Evolutionary conservation across 2,113 vertebrate species (phyloP), one percentile per base, ranked within the genome.

Genomic region (Piaya cayana): DNA sequence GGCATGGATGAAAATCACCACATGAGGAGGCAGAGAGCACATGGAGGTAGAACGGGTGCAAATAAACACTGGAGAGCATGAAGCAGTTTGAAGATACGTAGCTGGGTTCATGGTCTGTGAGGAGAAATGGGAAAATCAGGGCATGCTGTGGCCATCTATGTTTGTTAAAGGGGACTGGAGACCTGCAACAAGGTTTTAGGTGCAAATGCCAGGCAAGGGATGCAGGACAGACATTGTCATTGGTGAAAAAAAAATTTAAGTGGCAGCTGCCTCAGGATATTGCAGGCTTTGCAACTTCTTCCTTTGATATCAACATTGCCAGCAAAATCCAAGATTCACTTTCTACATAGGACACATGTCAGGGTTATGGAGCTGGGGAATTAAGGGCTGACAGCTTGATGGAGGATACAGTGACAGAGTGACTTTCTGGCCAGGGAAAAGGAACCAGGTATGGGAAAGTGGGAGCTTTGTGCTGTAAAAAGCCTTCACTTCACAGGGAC

Each of bases 261-360:
- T 0, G 0, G 21, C 37, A 29, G 39, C 16, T 12, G 2, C 16
- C 34, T 65, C 34, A 17, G 58, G 14, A 2, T 62, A 12, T 71
- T n/a, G 30, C 71, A 37, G 77, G 5, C 8, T 82, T 23, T 60
- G 53, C 39, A 72, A 49, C 16, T 49, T 67, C n/a, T 39, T 67
- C 56, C 39, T 69, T 29, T 69, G 19, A n/a, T 8, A 72, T 8
- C 0, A 0, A 64, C 32, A 10, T 15, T 26, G 15, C 2, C 56
- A 58, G 39, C 8, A 86, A 91, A 55, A 18, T 13, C 39, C 34
- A 15, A 52, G 39, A 15, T 15, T 30, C 13, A 1, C 11, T 72
- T 45, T 56, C 43, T 74, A 1, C 11, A 42, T n/a, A 43, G 52
- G 8, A 43, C n/a, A 34, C 6, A 11, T 22, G 37, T 59, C 47